Conservation (phyloP, 2,113 vertebrate species). For the Callocephalon fimbriatum region DNA sequence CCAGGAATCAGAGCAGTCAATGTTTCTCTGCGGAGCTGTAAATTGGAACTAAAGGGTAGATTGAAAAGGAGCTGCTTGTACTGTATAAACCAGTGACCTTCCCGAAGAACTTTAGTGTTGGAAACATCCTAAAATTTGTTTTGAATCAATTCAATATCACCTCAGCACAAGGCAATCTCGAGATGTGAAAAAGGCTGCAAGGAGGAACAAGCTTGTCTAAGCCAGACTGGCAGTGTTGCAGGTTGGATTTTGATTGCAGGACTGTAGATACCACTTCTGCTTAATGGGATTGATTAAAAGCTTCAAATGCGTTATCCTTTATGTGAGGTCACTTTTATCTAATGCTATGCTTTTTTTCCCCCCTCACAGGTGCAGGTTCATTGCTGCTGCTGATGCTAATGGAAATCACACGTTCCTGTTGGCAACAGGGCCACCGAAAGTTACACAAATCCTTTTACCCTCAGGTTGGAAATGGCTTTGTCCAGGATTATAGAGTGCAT, state of each 20-base stretch:
- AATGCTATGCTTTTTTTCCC: not conserved
- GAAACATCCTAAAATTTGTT: slow-evolving; percentile 16
- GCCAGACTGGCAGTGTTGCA: not conserved
- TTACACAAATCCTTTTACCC: not conserved
- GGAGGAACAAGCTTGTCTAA: not conserved
- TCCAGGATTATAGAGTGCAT: fast-evolving
- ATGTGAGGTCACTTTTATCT: not conserved
- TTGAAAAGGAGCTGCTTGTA: not conserved
- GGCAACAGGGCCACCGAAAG: not conserved
- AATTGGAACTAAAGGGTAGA: slow-evolving; percentile 35
- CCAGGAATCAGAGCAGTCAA: not conserved
- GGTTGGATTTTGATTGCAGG: not conserved
- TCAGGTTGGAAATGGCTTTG: not conserved
- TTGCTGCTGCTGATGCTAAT: not conserved
- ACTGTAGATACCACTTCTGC: not conserved
- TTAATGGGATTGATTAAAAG: slow-evolving; percentile 40
- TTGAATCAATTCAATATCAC: slow-evolving; percentile 31
- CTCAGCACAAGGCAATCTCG: not conserved
- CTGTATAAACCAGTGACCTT: not conserved
- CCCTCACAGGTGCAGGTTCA: not conserved
- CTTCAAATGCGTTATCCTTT: not conserved
- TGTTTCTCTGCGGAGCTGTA: not conserved
- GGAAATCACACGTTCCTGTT: not conserved
- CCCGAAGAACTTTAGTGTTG: not conserved
- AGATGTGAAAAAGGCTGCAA: not conserved